A percentile compares a stretch with the other conserved stretches of the same genome.
Conservation (phyloP, 2,113 vertebrate species). For the Zeus faber region DNA sequence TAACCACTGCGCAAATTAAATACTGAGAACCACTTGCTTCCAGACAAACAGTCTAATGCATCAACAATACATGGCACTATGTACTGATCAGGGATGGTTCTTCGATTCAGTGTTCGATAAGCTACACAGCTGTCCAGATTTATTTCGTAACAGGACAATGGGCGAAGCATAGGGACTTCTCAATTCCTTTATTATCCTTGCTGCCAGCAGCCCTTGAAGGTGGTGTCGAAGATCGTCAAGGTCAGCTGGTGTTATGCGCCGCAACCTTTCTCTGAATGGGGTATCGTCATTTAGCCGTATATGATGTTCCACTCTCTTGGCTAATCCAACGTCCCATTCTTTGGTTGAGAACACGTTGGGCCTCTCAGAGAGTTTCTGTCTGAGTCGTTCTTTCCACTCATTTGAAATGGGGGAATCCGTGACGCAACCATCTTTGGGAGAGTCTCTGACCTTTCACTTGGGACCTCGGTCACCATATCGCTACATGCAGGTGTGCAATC, state of each 20-base stretch:
- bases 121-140: not conserved
- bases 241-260: not conserved
- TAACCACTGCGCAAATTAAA: not conserved
- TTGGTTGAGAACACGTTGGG: conserved; percentile 10
- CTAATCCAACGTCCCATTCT: conserved; percentile 18
- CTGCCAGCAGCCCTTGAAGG: not conserved
- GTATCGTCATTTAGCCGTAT: too few species aligned
- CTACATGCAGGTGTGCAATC: conserved; percentile 12
- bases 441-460: not conserved
- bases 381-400: conserved; percentile 15
- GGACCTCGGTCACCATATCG: conserved; percentile 6
- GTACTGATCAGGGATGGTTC: conserved; percentile 1
- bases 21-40: not conserved
- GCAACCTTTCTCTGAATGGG: too few species aligned
- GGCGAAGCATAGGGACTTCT: not conserved
- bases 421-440: not conserved
- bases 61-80: not conserved
- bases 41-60: not conserved
- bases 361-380: conserved; percentile 9
- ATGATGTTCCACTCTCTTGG: conserved; percentile 1
- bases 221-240: not conserved
- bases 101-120: too few species aligned
- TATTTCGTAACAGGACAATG: not conserved
- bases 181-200: too few species aligned
- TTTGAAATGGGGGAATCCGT: not conserved